Base-by-base conservation (phyloP, 2,113 vertebrate species). In the Periophthalmodon schlosseri region DNA sequence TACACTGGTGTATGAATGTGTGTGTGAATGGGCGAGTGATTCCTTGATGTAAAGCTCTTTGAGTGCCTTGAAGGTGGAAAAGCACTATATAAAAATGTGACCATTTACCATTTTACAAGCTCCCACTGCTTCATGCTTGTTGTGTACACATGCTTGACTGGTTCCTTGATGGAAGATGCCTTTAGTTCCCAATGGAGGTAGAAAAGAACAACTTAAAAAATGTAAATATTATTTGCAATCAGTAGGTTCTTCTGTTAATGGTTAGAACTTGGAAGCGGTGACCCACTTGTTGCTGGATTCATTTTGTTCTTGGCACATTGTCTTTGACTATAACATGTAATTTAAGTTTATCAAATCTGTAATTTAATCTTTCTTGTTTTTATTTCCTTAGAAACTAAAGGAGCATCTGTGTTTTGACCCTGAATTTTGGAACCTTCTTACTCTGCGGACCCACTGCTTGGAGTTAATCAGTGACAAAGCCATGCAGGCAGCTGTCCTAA, bases 401-500 rank as follows among this genome's bases (percentile, higher is more conserved):
- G 95, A 95, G 78, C 96, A 95, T 5, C 89, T 99, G 76, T 96
- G 95, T 89, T 99, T 99, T 76, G 98, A 99, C 88, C 98, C 98
- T 0, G 98, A 99, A 87, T 99, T 99, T 85, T 99, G 97, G 98
- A 99, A 97, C 89, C 94, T 99, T 50, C 86, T 97, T 68, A 97
- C 97, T 87, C 94, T 99, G 86, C 96, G 96, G 89, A 95, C 94
- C 60, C 95, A 96, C 80, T 99, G 98, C 82, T 91, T 96, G 68
- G 95, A 95, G 0, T 86, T 99, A 64, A 81, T 99, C 85, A 95
- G 90, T 33, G 97, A 98, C 81, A 96, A 96, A 60, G 94, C 93
- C 18, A 92, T 94, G 65, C 83, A 91, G 77, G 93, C 90, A 36
- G 91, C 92, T 65, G 87, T 86, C 28, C 81, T 95, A 57, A 93